Evolutionary conservation across 1,140 invertebrate species (phyloP).

Genomic region (Dendrolimus kikuchii): DNA sequence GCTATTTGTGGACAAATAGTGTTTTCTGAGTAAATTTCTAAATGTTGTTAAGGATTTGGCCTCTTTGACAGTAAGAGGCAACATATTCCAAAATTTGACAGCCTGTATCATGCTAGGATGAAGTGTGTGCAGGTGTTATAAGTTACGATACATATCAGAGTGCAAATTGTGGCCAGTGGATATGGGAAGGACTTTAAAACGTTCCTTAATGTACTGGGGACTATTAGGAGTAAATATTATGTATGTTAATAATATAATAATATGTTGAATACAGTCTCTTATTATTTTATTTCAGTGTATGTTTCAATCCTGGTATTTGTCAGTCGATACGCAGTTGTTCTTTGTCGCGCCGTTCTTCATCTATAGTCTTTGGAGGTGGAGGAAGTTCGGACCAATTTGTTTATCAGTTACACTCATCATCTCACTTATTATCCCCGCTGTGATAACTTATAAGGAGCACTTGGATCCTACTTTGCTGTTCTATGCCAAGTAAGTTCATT

Average conservation of each 20-base stretch:
- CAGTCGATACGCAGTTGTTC: conserved; percentile 91
- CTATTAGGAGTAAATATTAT: no score
- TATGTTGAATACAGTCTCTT: background rate
- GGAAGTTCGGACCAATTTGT: conserved; percentile 73
- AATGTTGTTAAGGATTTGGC: no score
- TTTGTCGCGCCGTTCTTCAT: conserved; percentile 84
- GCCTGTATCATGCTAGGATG: no score
- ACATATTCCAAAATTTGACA: no score
- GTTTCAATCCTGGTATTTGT: conserved; percentile 92
- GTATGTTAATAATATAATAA: background rate
- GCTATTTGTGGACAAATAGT: no score
- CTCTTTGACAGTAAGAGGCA: no score
- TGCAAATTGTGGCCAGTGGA: no score
- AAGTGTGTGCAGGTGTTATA: no score
- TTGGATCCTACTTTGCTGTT: conserved; percentile 78
- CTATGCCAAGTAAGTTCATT: conserved; percentile 75
- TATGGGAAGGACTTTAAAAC: no score
- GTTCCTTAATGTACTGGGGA: no score
- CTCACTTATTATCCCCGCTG: conserved; percentile 75
- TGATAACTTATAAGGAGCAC: conserved; percentile 74
- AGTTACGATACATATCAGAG: conserved; percentile 2
- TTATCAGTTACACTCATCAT: conserved; percentile 69
- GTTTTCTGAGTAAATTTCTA: no score
- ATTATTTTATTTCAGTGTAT: conserved; percentile 80
- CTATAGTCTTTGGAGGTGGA: conserved; percentile 78